Evolutionary conservation across 2,113 vertebrate species (phyloP).

Genomic region (Pollachius pollachius): DNA sequence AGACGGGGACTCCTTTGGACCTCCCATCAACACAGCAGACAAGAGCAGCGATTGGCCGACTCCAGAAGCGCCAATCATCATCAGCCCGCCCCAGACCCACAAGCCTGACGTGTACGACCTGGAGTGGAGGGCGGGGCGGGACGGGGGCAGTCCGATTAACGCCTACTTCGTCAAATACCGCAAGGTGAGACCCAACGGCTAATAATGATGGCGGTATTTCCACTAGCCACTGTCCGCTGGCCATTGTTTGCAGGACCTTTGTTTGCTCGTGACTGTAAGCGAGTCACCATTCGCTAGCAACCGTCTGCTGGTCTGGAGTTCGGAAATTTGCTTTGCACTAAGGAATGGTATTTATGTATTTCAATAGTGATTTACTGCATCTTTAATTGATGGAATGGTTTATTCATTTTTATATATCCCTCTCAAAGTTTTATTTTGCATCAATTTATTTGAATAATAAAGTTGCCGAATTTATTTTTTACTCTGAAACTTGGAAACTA

Average conservation of each 20-base stretch:
- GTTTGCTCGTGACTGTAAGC: no score
- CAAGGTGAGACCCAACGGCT: slow-evolving; percentile 76
- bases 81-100: slow-evolving; percentile 88
- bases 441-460: no score
- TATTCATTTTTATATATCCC: no score
- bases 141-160: slow-evolving; percentile 84
- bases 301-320: no score
- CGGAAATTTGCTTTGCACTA: no score
- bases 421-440: no score
- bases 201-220: neutral
- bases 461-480: no score
- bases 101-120: slow-evolving; percentile 85
- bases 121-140: slow-evolving; percentile 87
- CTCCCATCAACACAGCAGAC: slow-evolving; percentile 16
- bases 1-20: slow-evolving; percentile 45
- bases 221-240: neutral
- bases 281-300: no score
- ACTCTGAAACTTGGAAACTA: no score
- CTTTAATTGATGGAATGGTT: no score
- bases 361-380: no score
- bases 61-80: slow-evolving; percentile 94
- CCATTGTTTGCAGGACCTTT: neutral
- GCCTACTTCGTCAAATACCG: slow-evolving; percentile 96
- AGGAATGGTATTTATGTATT: no score
- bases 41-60: slow-evolving; percentile 55